Evolutionary conservation across 2,113 vertebrate genomes (phyloP).

Genomic region (Paracanthobrama guichenoti): DNA sequence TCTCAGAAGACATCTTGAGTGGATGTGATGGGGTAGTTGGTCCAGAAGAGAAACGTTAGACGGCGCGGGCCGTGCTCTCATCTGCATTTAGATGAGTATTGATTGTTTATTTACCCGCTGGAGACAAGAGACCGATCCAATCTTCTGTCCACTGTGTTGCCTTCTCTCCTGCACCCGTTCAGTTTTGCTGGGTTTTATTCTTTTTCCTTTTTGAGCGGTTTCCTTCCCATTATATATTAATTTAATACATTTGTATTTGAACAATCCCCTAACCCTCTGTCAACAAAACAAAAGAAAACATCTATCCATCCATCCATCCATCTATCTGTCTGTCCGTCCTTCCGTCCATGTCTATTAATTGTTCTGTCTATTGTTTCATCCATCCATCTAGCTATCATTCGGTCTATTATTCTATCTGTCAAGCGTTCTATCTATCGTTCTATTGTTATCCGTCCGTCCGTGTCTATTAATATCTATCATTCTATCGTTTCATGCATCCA

Average conservation of each 20-base stretch:
- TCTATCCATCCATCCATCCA: neutral
- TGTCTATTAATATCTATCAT: too few relatives aligned
- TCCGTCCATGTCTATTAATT: too few relatives aligned
- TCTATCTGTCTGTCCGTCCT: too few relatives aligned
- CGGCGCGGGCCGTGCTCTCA: conserved; percentile 67
- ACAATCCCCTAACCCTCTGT: neutral
- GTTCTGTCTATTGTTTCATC: too few relatives aligned
- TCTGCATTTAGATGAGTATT: conserved; percentile 97
- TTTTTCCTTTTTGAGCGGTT: neutral
- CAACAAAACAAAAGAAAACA: too few relatives aligned
- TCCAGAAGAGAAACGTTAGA: neutral
- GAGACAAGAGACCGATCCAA: conserved; percentile 64
- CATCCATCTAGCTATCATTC: too few relatives aligned
- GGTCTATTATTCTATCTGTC: too few relatives aligned
- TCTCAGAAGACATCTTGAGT: conserved; percentile 23
- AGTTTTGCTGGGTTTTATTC: neutral
- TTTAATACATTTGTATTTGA: neutral
- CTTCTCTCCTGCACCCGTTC: conserved; percentile 58
- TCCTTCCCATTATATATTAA: neutral
- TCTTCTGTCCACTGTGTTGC: conserved; percentile 64
- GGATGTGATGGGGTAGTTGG: conserved; percentile 14
- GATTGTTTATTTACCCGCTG: conserved; percentile 93
- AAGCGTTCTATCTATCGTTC: too few relatives aligned
- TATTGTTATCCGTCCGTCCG: neutral
- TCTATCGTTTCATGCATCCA: neutral